A percentile compares a stretch with the other conserved stretches of the same genome.
These are phyloP conservation scores for Microctenopoma steveboyesi DNA, from an alignment of 2,797 vertebrate genomes.

Conservation along the genomic window DNA sequence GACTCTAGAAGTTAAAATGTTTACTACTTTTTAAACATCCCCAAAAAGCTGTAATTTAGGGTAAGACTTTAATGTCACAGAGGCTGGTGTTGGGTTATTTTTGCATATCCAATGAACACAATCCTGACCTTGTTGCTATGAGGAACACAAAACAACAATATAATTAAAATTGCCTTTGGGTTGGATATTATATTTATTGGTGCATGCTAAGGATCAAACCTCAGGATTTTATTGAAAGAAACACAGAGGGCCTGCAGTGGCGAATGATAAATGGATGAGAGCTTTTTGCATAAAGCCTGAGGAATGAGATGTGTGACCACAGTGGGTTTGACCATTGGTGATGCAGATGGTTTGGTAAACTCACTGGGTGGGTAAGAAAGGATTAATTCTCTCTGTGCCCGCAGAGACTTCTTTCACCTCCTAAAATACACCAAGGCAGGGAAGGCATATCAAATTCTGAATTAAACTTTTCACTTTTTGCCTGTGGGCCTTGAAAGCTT, in stretches of 20 bases:
- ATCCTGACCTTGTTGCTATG: constrained; percentile 73
- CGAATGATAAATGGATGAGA: constrained; percentile 65
- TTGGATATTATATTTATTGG: constrained; percentile 68
- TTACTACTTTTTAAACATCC: constrained; percentile 70
- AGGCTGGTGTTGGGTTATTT: constrained; percentile 78
- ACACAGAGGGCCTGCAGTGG: constrained; percentile 60
- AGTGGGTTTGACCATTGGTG: constrained; percentile 69
- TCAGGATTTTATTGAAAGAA: constrained; percentile 74
- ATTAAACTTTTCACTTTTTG: constrained; percentile 35
- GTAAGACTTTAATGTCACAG: constrained; percentile 72
- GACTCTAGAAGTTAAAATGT: constrained; percentile 43
- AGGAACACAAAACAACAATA: constrained; percentile 71
- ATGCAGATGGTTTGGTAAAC: constrained; percentile 64
- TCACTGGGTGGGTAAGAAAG: constrained; percentile 58
- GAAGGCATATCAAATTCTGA: constrained; percentile 44
- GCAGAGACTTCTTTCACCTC: constrained; percentile 57
- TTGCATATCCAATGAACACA: constrained; percentile 68
- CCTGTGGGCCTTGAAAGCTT: constrained; percentile 7
- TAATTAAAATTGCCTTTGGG: constrained; percentile 51
- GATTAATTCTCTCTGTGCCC: constrained; percentile 59
- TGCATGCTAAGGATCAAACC: constrained; percentile 65
- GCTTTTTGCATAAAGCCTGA: constrained; percentile 58
- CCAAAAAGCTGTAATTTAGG: constrained; percentile 79
- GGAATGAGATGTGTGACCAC: constrained; percentile 70
- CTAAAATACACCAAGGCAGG: constrained; percentile 56